Evolutionary conservation across 2,113 vertebrate genomes (phyloP), one percentile per base, ranked within the genome.

Genomic region (Lamprotornis superbus): DNA sequence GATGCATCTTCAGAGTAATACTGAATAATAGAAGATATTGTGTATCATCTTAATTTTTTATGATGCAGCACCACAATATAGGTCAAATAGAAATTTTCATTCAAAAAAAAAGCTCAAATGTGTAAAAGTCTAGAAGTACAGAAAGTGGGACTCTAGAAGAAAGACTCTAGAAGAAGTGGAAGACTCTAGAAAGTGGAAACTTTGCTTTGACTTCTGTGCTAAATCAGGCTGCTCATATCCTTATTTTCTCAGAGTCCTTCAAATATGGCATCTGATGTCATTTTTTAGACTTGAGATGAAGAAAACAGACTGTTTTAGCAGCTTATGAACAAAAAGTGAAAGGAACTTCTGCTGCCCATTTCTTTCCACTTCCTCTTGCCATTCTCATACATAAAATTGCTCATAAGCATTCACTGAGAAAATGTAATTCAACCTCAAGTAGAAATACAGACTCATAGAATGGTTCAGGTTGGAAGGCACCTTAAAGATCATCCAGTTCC

Each of bases 1-100:
- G 73, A 92, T 75, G 44, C 37, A 71, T 76, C 73, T 94, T 94
- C 65, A 84, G 27, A 86, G 60, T 80, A 87, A 53, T 75, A 21
- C 56, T 95, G 83, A 96, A 93, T 95, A 95, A 97, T 93, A 75
- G 64, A 94, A 92, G 56, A 93, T 44, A 46, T 3, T 75, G 53
- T 80, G 35, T 81, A 74, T 63, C 52, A 22, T 27, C 39, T 94
- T 70, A 63, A 59, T 60, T 92, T 93, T 95, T 94, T 69, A 90
- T 90, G 37, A 65, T 33, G 35, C 25, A 90, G 22, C 44, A 49
- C 20, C 31, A 78, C 21, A 60, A 37, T 18, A 46, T 56, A 73
- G 65, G 88, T 89, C 52, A 92, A 64, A 84, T 5, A 76, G 40
- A 86, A 93, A 68, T 52, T 44, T n/a, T 88, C 12, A 22, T 7